Conservation (phyloP, 2,888 invertebrate genomes). For the Aporophyla nigra region DNA sequence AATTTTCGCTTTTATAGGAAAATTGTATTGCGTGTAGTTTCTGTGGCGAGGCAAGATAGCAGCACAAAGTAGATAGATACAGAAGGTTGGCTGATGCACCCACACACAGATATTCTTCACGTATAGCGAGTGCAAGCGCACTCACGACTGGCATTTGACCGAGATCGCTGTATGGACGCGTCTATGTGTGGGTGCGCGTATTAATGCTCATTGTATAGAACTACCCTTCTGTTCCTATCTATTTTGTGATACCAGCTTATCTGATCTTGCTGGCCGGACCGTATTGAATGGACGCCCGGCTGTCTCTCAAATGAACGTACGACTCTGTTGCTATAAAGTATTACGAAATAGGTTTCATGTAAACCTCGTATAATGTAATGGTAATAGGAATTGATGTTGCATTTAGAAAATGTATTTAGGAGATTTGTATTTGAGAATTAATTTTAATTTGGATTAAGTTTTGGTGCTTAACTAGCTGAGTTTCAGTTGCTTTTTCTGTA, state of each 20-base stretch:
- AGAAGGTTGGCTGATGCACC: constrained; percentile 14
- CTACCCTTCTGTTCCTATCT: constrained; percentile 3
- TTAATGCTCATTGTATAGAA: background rate
- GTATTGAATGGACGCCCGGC: constrained; percentile 71
- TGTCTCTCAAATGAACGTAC: constrained; percentile 69
- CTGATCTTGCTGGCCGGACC: constrained; percentile 69
- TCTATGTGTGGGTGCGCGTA: background rate
- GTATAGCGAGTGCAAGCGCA: background rate
- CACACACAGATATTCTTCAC: background rate
- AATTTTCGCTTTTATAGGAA: constrained; percentile 68
- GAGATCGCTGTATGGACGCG: background rate
- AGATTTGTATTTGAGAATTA: background rate
- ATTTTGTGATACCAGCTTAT: constrained; percentile 58
- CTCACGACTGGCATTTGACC: background rate
- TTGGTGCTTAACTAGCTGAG: too few relatives aligned
- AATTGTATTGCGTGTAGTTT: constrained; percentile 71
- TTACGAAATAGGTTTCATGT: constrained; percentile 60
- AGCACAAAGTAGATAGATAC: constrained; percentile 1
- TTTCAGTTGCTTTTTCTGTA: background rate
- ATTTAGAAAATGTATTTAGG: constrained; percentile 19
- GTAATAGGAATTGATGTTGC: constrained; percentile 25
- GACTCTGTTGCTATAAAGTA: constrained; percentile 57
- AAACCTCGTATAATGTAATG: constrained; percentile 42
- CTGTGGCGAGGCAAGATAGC: constrained; percentile 60
- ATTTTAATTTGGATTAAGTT: background rate